phyloP scores from a whole-genome alignment of 2,113 vertebrate genomes.

The Cebus imitator region DNA sequence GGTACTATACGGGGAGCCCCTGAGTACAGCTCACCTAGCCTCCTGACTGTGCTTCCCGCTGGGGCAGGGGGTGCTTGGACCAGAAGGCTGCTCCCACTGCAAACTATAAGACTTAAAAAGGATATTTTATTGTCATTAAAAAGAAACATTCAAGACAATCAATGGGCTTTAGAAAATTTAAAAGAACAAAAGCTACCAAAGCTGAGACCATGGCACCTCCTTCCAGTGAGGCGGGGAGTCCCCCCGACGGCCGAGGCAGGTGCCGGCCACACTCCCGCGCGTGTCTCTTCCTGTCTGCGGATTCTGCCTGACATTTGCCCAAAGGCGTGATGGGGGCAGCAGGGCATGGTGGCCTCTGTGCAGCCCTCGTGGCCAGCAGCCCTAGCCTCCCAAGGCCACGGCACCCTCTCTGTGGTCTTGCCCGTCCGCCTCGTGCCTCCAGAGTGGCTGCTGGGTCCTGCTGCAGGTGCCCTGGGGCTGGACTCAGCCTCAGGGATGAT shows the following conservation, averaged over 20 bases:
- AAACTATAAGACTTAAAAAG: background rate
- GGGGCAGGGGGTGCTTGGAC: accelerated
- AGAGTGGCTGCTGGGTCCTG: background rate
- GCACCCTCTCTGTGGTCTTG: background rate
- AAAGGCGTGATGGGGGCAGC: background rate
- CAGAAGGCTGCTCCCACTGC: background rate
- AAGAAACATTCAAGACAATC: background rate
- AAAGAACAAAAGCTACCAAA: background rate
- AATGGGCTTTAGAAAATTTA: background rate
- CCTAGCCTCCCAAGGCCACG: too few species aligned
- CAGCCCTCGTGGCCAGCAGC: accelerated
- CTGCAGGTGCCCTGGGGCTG: too few species aligned
- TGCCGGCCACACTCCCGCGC: accelerated
- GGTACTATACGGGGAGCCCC: too few species aligned
- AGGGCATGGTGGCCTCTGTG: accelerated
- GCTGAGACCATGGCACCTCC: background rate
- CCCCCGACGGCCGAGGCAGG: background rate
- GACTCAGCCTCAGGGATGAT: background rate
- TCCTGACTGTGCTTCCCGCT: background rate
- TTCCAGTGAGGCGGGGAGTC: accelerated
- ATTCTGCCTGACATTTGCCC: too few species aligned
- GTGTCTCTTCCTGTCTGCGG: background rate
- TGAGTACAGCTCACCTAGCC: too few species aligned
- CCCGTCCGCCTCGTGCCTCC: background rate
- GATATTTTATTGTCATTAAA: background rate